A percentile compares a stretch with the other conserved stretches of the same genome.
These are phyloP conservation scores for Tetramorium bicarinatum DNA, from an alignment of 2,888 invertebrate genomes.

Conservation along the genomic window DNA sequence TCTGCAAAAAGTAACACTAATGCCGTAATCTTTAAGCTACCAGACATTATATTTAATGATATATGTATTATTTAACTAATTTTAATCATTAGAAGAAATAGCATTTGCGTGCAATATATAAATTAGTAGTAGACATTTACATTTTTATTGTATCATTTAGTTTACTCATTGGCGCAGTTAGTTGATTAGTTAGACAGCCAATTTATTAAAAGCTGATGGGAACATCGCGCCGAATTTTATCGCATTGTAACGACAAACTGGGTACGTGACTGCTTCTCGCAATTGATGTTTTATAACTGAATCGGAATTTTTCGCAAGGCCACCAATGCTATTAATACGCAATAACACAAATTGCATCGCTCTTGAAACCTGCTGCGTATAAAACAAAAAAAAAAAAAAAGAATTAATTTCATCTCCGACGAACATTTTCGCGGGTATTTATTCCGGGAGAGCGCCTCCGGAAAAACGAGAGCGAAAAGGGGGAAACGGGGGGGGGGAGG, in stretches of 20 bases:
- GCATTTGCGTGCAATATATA: background rate
- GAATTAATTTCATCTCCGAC: slow-evolving; percentile 50
- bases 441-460: slow-evolving; percentile 42
- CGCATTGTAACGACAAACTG: background rate
- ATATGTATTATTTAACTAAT: background rate
- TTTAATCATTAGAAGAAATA: background rate
- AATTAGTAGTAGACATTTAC: background rate
- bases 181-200: slow-evolving; percentile 12
- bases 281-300: slow-evolving; percentile 33
- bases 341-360: slow-evolving; percentile 46
- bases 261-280: background rate
- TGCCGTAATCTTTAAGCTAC: too few species aligned
- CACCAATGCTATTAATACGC: slow-evolving; percentile 37
- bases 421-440: slow-evolving; percentile 47
- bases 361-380: slow-evolving; percentile 21
- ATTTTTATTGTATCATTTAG: slow-evolving; percentile 2
- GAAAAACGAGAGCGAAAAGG: slow-evolving; percentile 23
- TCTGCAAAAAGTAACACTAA: background rate
- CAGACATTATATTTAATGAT: too few species aligned
- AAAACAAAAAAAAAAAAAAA: slow-evolving; percentile 3
- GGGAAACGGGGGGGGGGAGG: background rate
- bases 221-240: slow-evolving; percentile 19
- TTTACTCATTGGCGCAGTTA: background rate
- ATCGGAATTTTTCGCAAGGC: slow-evolving; percentile 35
- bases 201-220: slow-evolving; percentile 18